Percentiles rank a stretch among this genome's conserved stretches.
Conservation (phyloP, 2,888 invertebrate species). For the Xanthia icteritia region DNA sequence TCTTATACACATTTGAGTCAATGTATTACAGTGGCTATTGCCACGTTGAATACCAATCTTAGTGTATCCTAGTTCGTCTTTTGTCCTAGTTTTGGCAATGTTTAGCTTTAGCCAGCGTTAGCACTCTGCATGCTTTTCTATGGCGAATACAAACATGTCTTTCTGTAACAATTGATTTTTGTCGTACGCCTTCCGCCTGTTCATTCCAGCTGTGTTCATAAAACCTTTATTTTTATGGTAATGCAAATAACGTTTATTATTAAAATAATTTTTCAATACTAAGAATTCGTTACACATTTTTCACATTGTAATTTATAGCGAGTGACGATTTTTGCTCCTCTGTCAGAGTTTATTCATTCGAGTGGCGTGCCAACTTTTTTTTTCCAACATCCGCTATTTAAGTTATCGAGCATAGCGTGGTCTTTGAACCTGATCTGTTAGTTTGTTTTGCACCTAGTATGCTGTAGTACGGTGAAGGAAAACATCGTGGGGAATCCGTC, state of each 20-base stretch:
- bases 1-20: neutral
- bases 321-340: neutral
- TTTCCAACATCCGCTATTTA: neutral
- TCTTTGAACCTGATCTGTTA: neutral
- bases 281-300: neutral
- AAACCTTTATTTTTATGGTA: too few species aligned
- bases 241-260: neutral
- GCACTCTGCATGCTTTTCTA: neutral
- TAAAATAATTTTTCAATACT: neutral
- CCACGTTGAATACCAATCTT: neutral
- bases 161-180: neutral
- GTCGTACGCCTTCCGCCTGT: neutral
- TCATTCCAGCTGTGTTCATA: conserved; percentile 6
- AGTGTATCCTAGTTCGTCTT: neutral
- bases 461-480: neutral
- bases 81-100: neutral
- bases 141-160: neutral
- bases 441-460: neutral
- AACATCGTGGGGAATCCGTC: neutral
- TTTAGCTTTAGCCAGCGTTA: neutral
- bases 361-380: neutral
- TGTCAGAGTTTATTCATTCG: too few species aligned
- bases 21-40: neutral
- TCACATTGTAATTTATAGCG: neutral
- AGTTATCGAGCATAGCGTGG: too few species aligned